Base-by-base conservation (phyloP, 2,888 invertebrate genomes). In the Diarsia rubi region DNA sequence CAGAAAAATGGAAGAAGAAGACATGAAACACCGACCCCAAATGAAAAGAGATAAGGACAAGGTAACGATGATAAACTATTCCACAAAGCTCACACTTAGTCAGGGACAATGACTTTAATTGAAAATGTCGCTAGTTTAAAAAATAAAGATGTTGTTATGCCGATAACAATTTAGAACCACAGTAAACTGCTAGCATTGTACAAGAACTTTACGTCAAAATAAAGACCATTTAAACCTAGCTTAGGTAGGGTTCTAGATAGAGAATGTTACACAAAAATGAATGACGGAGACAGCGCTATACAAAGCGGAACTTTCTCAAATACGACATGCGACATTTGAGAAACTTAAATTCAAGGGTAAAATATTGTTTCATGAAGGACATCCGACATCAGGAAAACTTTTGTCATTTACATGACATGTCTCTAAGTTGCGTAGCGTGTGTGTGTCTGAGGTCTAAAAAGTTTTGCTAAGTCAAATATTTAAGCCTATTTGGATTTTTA, bases 311-410 rank as follows among this genome's bases (percentile, higher is more conserved):
- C 12, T 49, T 19, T 14, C n/a, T 9, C 8, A 31, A 49, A 42
- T n/a, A 57, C 1, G 11, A 47, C 27, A 3, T 45, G 44, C 19
- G 27, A 24, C 24, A 57, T 52, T 45, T 31, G 14, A 19, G 21
- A 19, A 42, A 54, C 14, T 12, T 27, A 27, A 27, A 31, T 54
- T 78, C 60, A 78, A 76, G 45, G 62, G 11, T 19, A 54, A 62
- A 78, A 69, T 19, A 69, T 47, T 68, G 27, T 27, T 27, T 62
- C 3, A 27, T 14, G 19, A 45, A 19, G 52, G 77, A 47, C 27
- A 67, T 45, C 27, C 77, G 19, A 47, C 6, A 9, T 54, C 21
- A 42, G n/a, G 19, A 21, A 14, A 76, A 69, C 47, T 78, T 78
- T 63, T 69, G n/a, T 69, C 69, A 69, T 47, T 62, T 62, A 47